Percentiles rank a stretch among this genome's conserved stretches.
Evolutionary conservation across 2,113 vertebrate species (phyloP).

Genomic region (Phoxinus phoxinus): DNA sequence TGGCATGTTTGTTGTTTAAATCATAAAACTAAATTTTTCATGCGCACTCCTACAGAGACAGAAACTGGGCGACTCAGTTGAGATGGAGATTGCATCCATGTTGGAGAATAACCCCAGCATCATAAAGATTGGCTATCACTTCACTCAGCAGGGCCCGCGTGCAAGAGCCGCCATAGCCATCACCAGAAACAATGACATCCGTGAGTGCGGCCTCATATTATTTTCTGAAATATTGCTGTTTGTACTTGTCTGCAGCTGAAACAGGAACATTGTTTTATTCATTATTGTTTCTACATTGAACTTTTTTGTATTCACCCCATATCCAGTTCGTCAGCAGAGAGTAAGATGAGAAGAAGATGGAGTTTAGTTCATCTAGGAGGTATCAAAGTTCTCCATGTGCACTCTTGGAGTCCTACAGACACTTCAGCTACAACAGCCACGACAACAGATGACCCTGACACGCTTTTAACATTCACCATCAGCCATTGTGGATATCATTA

Average conservation of each 20-base stretch:
- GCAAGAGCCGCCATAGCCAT: conserved; percentile 89
- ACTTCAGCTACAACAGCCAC: not conserved
- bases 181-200: conserved; percentile 90
- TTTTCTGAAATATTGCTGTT: not conserved
- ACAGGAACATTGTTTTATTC: not conserved
- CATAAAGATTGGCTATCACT: conserved; percentile 91
- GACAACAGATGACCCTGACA: conserved; percentile 28
- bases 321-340: conserved; percentile 80
- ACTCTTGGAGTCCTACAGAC: not conserved
- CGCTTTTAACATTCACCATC: conserved; percentile 28
- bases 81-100: conserved; percentile 95
- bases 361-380: not conserved
- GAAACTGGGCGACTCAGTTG: conserved; percentile 87
- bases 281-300: not conserved
- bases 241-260: not conserved
- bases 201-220: conserved; percentile 74
- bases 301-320: conserved; percentile 8
- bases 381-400: not conserved
- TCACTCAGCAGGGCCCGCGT: conserved; percentile 93
- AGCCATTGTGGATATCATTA: conserved; percentile 58
- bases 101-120: conserved; percentile 90
- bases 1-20: not conserved
- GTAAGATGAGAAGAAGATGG: conserved; percentile 69
- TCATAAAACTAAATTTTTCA: not conserved
- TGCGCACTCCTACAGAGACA: conserved; percentile 79